phyloP scores from a whole-genome alignment of 2,888 invertebrate genomes.

The Cantharis lateralis region DNA sequence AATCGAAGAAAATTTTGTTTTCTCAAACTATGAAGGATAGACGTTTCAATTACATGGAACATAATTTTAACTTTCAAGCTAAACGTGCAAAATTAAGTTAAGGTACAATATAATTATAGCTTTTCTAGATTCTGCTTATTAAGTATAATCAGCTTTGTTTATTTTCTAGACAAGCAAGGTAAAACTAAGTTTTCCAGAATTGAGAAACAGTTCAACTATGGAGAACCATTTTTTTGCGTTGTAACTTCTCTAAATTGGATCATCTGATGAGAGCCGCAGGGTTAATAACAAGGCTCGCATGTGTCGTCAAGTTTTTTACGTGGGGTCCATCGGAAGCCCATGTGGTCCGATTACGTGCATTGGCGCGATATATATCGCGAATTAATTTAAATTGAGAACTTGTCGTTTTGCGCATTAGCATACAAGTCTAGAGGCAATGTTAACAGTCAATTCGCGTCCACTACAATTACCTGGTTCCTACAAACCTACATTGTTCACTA shows the following conservation, averaged over 20 bases:
- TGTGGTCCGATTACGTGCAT: neutral
- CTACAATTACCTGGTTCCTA: constrained; percentile 12
- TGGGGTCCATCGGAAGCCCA: neutral
- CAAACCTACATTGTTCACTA: constrained; percentile 17
- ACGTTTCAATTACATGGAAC: neutral
- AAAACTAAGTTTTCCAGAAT: neutral
- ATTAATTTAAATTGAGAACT: neutral
- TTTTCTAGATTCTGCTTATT: neutral
- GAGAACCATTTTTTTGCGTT: neutral
- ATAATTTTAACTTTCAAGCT: neutral
- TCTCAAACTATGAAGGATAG: neutral
- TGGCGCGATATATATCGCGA: neutral
- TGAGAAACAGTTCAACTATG: neutral
- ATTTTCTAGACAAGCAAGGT: neutral
- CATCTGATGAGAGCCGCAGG: neutral
- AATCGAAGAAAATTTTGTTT: neutral
- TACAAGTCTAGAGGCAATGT: constrained; percentile 1
- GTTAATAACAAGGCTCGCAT: neutral
- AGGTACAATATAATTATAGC: neutral
- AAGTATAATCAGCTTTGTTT: neutral
- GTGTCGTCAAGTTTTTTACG: neutral
- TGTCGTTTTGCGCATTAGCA: neutral
- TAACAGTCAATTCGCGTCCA: constrained; percentile 15
- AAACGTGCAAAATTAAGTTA: neutral
- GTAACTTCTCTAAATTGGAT: neutral